Evolutionary conservation across 2,113 vertebrate genomes (phyloP), one percentile per base, ranked within the genome.

Genomic region (Sprattus sprattus): DNA sequence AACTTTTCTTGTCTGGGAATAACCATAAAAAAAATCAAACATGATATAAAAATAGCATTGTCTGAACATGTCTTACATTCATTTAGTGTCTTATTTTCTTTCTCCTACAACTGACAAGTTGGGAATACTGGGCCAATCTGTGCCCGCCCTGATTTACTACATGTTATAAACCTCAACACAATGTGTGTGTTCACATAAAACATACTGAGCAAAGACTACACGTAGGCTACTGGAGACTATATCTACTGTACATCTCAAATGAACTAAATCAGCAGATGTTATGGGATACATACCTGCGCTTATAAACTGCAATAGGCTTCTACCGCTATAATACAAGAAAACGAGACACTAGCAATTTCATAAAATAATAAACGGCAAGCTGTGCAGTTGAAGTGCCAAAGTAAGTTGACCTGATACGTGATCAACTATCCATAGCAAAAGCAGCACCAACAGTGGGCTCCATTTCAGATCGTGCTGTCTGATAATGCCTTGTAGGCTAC

Each of bases 361-460:
- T 67, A 67, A 28, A 8, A n/a, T 11, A 13, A 25, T 67, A 25
- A 9, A 71, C 15, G 25, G 11, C 25, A 28, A 71, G 10, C 28
- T 32, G 7, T 71, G 64, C 28, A 13, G 28, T 71, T 64, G 22
- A 64, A 18, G 57, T 64, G n/a, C 20, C 57, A 64, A 67, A 28
- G 0, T 28, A 67, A 28, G n/a, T 28, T 78, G 28, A 20, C 13
- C 71, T 78, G 11, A 39, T 78, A 78, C 71, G 71, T 78, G 71
- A 78, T 32, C 71, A 78, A 78, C 71, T 78, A 78, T 39, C 32
- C 71, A 78, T 39, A 78, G 39, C 28, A 28, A 78, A 28, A 71
- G 54, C 28, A 78, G 71, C 32, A 78, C 28, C 71, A 78, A 78
- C 71, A 78, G 71, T 78, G 71, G 71, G 71, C 71, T 78, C 71